Percentiles rank a stretch among this genome's conserved stretches.
phyloP scores from a whole-genome alignment of 35 echinoderm and acorn worm genomes.

The Acanthaster planci region DNA sequence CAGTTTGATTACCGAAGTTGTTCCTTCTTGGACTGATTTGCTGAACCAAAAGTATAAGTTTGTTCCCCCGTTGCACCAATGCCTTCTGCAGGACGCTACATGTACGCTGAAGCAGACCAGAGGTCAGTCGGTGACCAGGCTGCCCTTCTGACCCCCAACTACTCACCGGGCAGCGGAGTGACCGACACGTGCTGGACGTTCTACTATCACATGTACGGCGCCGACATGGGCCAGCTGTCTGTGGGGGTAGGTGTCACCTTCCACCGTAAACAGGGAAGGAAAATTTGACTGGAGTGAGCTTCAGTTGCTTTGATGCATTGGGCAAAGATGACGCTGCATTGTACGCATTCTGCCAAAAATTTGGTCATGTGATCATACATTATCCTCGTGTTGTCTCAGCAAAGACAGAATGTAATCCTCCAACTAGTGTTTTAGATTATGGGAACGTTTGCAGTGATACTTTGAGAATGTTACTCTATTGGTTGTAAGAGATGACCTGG shows the following conservation, averaged over 20 bases:
- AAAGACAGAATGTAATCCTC: too few species aligned
- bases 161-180: not conserved
- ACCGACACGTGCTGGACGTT: slow-evolving; percentile 61
- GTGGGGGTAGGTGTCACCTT: slow-evolving; percentile 29
- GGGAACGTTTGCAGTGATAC: too few species aligned
- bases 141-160: not conserved
- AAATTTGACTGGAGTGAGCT: too few species aligned
- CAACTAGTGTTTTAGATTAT: too few species aligned
- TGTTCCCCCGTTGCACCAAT: not conserved
- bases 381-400: too few species aligned
- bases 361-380: too few species aligned
- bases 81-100: slow-evolving; percentile 29
- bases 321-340: too few species aligned
- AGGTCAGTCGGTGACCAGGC: slow-evolving; percentile 10
- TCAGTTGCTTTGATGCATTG: too few species aligned
- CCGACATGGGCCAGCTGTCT: slow-evolving; percentile 54
- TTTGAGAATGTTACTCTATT: too few species aligned
- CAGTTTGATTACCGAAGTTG: not conserved
- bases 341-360: too few species aligned
- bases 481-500: too few species aligned
- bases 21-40: not conserved
- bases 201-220: slow-evolving; percentile 90
- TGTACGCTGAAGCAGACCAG: slow-evolving; percentile 20
- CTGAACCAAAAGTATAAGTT: not conserved
- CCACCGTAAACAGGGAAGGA: too few species aligned